Percentiles rank a stretch among this genome's conserved stretches.
Conservation (phyloP, 2,888 invertebrate genomes). For the Linnaemya vulpina region DNA sequence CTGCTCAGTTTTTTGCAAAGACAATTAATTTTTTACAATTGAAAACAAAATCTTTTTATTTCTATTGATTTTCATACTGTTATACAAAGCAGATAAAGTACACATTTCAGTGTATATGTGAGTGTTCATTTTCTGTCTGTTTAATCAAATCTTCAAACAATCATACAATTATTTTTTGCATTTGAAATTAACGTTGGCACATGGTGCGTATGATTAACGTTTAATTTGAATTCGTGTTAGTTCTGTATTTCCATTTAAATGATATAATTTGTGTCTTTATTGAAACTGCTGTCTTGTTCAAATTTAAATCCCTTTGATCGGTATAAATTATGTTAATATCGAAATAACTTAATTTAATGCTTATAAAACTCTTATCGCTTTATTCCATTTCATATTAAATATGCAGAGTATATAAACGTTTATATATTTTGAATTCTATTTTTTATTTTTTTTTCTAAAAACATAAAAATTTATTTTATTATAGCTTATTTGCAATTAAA, state of each 20-base stretch:
- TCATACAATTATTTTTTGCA: not conserved
- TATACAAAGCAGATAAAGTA: not conserved
- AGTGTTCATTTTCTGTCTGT: not conserved
- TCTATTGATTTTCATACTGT: not conserved
- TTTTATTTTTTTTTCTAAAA: slow-evolving; percentile 39
- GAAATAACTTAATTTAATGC: slow-evolving; percentile 23
- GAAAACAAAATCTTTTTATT: no score
- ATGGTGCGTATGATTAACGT: slow-evolving; percentile 65
- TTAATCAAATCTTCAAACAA: not conserved
- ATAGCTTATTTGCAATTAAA: slow-evolving; percentile 63
- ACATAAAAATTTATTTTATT: slow-evolving; percentile 62
- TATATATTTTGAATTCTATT: not conserved
- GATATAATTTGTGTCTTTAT: slow-evolving; percentile 44
- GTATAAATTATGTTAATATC: slow-evolving; percentile 57
- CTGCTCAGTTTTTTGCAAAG: no score
- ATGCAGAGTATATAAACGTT: not conserved
- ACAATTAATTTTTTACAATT: no score
- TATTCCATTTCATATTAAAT: not conserved
- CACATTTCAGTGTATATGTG: not conserved
- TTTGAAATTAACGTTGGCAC: slow-evolving; percentile 41
- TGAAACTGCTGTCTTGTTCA: not conserved
- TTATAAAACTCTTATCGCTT: not conserved
- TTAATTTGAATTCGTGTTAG: slow-evolving; percentile 47
- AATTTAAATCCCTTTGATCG: slow-evolving; percentile 43
- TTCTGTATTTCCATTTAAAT: slow-evolving; percentile 61